phyloP scores from a whole-genome alignment of 2,797 vertebrate genomes.

The Tolypeutes matacus region DNA sequence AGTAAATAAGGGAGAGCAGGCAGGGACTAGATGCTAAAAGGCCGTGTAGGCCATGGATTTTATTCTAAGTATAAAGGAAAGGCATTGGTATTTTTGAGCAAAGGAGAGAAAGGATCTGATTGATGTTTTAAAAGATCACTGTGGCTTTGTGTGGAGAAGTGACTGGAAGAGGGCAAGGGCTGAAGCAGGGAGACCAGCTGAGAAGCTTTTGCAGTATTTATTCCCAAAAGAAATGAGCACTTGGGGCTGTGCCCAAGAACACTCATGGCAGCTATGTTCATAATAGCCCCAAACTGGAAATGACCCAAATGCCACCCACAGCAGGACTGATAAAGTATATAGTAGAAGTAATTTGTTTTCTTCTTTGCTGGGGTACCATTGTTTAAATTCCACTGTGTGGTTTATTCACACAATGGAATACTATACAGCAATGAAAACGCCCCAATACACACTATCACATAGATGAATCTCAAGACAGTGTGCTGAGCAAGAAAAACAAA shows the following conservation, averaged over 20 bases:
- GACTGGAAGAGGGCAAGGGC: not conserved
- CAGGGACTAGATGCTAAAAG: not conserved
- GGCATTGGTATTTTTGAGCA: not conserved
- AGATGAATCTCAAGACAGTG: not conserved
- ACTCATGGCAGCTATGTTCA: not conserved
- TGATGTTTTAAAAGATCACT: not conserved
- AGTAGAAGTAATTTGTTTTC: not conserved
- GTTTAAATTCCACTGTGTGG: not conserved
- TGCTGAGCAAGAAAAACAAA: not conserved
- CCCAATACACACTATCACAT: not conserved
- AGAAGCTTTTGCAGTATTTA: not conserved
- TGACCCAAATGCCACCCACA: not conserved
- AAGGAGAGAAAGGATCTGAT: not conserved
- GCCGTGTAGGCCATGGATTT: not conserved
- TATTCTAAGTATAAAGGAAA: not conserved
- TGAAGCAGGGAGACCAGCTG: not conserved
- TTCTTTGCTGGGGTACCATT: no score
- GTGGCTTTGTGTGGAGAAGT: not conserved
- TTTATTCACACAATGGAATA: not conserved
- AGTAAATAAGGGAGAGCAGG: not conserved
- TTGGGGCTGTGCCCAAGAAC: not conserved
- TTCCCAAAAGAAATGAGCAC: not conserved
- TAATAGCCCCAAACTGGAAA: not conserved
- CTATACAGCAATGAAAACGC: not conserved
- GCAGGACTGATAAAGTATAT: not conserved